Percentiles rank a stretch among this genome's conserved stretches.
Evolutionary conservation across 2,888 invertebrate genomes (phyloP).

Genomic region (Pomacea canaliculata): DNA sequence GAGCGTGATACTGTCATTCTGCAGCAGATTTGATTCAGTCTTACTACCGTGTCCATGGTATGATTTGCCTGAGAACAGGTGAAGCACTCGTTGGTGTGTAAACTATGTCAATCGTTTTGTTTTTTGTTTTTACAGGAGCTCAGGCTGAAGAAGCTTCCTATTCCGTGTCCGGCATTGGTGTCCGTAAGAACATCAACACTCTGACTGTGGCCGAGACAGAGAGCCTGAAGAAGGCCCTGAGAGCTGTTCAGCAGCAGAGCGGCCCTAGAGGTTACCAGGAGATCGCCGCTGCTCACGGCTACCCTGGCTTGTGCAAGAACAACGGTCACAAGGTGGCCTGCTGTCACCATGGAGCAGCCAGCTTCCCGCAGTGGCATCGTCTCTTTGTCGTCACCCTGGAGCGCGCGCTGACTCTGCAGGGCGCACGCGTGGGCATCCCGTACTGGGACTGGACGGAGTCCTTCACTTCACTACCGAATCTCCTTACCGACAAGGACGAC

Average conservation of each 20-base stretch:
- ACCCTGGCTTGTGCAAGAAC: constrained; percentile 29
- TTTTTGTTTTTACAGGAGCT: constrained; percentile 7
- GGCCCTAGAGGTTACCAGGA: constrained; percentile 27
- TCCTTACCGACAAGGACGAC: constrained; percentile 32
- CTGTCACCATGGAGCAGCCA: constrained; percentile 37
- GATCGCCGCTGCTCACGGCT: constrained; percentile 35
- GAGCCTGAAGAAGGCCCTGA: constrained; percentile 34
- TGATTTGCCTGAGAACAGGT: too few species aligned
- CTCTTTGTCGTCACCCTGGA: constrained; percentile 37
- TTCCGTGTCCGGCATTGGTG: constrained; percentile 24
- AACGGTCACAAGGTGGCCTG: constrained; percentile 30
- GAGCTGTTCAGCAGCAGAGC: constrained; percentile 24
- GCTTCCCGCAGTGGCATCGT: constrained; percentile 41
- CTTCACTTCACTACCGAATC: constrained; percentile 28
- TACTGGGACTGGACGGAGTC: constrained; percentile 40
- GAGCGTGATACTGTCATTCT: too few species aligned
- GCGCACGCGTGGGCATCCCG: constrained; percentile 29
- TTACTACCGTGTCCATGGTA: constrained; percentile 33
- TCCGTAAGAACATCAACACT: constrained; percentile 37
- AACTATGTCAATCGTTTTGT: too few species aligned
- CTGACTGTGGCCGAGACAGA: constrained; percentile 32
- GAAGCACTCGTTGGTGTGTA: too few species aligned
- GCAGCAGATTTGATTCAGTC: constrained; percentile 20
- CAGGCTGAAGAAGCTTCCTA: constrained; percentile 8
- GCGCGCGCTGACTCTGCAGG: constrained; percentile 33